Base-by-base conservation (phyloP, 2,113 vertebrate species). In the Ciconia maguari region DNA sequence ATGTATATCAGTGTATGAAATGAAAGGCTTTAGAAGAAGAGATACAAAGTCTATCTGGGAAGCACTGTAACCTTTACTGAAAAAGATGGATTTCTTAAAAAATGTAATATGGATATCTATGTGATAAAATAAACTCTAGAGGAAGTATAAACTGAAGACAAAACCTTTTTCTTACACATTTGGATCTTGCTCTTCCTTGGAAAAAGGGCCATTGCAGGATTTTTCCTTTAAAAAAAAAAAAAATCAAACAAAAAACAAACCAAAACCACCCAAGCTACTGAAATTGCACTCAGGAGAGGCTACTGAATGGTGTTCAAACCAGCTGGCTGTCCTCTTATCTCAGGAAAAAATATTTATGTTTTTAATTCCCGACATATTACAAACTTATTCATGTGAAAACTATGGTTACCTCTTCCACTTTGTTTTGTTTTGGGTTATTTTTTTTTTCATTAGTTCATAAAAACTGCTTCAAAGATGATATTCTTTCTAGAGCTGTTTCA, bases 161-260 rank as follows among this genome's bases (percentile, higher is more conserved):
- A 57, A 89, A 29, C 6, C 7, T 72, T 80, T 75, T 71, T 61
- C 30, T 86, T 41, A 52, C 17, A 11, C 9, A 13, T 41, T 72
- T 76, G 30, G 11, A 51, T 30, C 44, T 89, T 0, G 0, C 3
- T 34, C 5, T 58, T 75, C 15, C 9, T 77, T 69, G 48, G 19
- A 15, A 66, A 44, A 87, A 48, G 9, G 34, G 12, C 5, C 36
- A 60, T 7, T 36, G 24, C 3, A 13, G 10, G 4, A 21, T 62
- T 87, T 16, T 89, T 70, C 27, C 5, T 38, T 42, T 18, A 13
- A 49, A 57, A 26, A 22, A 68, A 2, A 10, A 13, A 6, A 24
- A 11, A 13, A 51, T 1, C 22, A 27, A 41, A 38, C 38, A 16
- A 3, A 24, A 20, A 9, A 7, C 30, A 38, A 32, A 32, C 20